Evolutionary conservation across 2,888 invertebrate species (phyloP).

Genomic region (Eubasilissa splendida): DNA sequence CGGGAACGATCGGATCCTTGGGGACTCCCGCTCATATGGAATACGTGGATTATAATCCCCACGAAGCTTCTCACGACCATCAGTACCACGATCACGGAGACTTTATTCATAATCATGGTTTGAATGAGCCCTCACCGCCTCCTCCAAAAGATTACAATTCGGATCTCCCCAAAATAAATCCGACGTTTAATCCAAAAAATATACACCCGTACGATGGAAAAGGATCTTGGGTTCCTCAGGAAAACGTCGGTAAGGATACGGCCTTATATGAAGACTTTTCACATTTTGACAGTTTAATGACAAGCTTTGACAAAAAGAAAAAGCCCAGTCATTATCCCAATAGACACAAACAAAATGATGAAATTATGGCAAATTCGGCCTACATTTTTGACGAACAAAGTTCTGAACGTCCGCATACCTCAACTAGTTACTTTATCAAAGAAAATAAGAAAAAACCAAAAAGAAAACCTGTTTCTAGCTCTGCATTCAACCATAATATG

Average conservation of each 20-base stretch:
- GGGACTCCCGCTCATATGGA: slow-evolving; percentile 67
- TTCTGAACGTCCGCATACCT: neutral
- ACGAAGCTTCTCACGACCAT: slow-evolving; percentile 72
- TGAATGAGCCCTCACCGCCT: slow-evolving; percentile 60
- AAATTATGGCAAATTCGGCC: slow-evolving; percentile 12
- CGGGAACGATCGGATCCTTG: slow-evolving; percentile 58
- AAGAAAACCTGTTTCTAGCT: slow-evolving; percentile 27
- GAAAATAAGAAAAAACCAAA: slow-evolving; percentile 37
- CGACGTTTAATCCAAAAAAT: slow-evolving; percentile 30
- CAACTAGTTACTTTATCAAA: slow-evolving; percentile 51
- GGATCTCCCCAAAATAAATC: slow-evolving; percentile 65
- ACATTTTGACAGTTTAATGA: neutral
- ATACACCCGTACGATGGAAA: slow-evolving; percentile 58
- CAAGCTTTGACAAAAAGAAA: slow-evolving; percentile 1
- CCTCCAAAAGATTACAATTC: slow-evolving; percentile 67
- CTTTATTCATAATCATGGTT: slow-evolving; percentile 58
- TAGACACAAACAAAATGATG: neutral
- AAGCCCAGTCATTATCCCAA: slow-evolving; percentile 1
- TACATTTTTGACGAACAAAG: slow-evolving; percentile 22
- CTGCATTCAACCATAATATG: neutral
- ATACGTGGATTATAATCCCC: slow-evolving; percentile 68
- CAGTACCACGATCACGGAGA: slow-evolving; percentile 72
- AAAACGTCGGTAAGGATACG: slow-evolving; percentile 63
- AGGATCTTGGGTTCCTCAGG: slow-evolving; percentile 60
- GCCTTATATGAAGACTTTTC: neutral